phyloP scores from a whole-genome alignment of 2,888 invertebrate species.

The Laspeyria flexula region DNA sequence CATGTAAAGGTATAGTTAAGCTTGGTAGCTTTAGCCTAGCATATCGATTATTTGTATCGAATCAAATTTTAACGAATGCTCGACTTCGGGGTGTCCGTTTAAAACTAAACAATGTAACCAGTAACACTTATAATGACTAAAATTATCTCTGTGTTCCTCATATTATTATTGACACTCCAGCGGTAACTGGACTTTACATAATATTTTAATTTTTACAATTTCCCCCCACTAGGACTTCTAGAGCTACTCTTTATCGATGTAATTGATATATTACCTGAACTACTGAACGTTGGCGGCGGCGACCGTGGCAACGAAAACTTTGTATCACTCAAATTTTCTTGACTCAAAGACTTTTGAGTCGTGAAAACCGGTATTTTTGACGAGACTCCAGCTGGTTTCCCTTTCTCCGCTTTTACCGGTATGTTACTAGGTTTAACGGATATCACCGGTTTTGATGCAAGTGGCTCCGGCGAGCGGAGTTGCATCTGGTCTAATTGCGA shows the following conservation, averaged over 20 bases:
- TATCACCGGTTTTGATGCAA: constrained; percentile 68
- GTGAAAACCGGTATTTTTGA: constrained; percentile 84
- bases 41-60: constrained; percentile 33
- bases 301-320: constrained; percentile 74
- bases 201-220: constrained; percentile 47
- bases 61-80: constrained; percentile 39
- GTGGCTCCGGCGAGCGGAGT: constrained; percentile 61
- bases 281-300: constrained; percentile 72
- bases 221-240: constrained; percentile 82
- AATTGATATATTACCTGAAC: constrained; percentile 83
- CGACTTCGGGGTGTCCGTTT: constrained; percentile 9
- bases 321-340: constrained; percentile 78
- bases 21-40: constrained; percentile 22
- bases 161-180: constrained; percentile 1
- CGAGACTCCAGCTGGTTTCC: constrained; percentile 66
- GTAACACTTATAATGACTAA: constrained; percentile 17
- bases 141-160: constrained; percentile 6
- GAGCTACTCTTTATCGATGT: constrained; percentile 88
- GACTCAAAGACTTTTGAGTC: constrained; percentile 80
- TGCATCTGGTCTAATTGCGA: constrained; percentile 84
- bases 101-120: constrained; percentile 3
- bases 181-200: not conserved
- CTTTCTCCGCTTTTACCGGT: constrained; percentile 75
- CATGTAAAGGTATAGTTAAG: too few relatives aligned
- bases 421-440: constrained; percentile 80